Evolutionary conservation across 2,113 vertebrate species (phyloP).

Genomic region (Phalacrocorax carbo): DNA sequence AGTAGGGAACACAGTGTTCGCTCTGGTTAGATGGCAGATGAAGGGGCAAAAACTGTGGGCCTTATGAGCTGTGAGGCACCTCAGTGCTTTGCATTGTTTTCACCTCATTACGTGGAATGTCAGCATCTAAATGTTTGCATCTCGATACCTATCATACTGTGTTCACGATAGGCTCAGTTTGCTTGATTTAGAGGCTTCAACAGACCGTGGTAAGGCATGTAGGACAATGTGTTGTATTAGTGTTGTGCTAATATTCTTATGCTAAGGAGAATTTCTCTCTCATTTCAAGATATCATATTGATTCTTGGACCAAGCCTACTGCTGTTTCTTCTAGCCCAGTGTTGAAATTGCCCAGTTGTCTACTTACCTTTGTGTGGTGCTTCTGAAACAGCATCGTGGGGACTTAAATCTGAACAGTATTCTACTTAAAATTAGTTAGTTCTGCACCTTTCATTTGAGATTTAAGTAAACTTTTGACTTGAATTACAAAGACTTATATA

Average conservation of each 20-base stretch:
- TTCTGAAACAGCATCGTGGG: not conserved
- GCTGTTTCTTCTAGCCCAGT: not conserved
- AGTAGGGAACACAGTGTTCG: not conserved
- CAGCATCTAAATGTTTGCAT: not conserved
- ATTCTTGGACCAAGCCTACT: not conserved
- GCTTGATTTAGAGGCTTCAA: not conserved
- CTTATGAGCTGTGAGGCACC: not conserved
- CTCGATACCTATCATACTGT: accelerated
- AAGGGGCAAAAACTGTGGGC: not conserved
- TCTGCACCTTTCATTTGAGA: not conserved
- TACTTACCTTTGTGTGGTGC: not conserved
- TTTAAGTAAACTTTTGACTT: not conserved
- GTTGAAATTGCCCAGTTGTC: not conserved
- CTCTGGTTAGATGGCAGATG: not conserved
- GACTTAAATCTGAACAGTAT: not conserved
- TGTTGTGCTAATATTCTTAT: not conserved
- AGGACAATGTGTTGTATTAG: not conserved
- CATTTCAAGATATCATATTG: not conserved
- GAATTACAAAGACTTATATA: not conserved
- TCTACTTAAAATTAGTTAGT: not conserved
- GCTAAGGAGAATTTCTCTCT: not conserved
- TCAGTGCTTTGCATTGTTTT: not conserved
- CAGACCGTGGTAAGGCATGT: not conserved
- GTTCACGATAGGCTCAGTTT: not conserved
- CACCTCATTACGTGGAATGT: not conserved